Evolutionary conservation across 1,140 invertebrate species (phyloP).

Genomic region (Pemphigus obesinymphae): DNA sequence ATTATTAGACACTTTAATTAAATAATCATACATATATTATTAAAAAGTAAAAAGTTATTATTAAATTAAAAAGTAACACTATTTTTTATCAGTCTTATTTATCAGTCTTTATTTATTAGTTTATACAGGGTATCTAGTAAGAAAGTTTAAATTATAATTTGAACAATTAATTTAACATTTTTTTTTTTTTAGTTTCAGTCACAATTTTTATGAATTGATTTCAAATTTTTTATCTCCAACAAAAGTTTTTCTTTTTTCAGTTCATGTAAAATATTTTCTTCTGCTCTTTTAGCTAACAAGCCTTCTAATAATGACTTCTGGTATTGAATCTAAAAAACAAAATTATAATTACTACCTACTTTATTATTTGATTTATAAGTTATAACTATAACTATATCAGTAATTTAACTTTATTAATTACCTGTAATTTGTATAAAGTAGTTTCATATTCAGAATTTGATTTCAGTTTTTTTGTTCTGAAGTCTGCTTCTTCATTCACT

Average conservation of each 20-base stretch:
- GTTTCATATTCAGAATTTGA: not conserved
- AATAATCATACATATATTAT: not conserved
- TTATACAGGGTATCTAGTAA: no score
- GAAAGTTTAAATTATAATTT: no score
- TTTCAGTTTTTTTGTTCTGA: not conserved
- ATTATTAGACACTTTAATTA: slow-evolving; percentile 1
- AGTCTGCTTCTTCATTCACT: no score
- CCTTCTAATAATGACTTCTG: not conserved
- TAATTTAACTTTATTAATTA: not conserved
- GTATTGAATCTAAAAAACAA: not conserved
- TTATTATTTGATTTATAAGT: not conserved
- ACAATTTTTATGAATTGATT: not conserved
- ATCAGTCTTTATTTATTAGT: no score
- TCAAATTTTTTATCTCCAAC: not conserved
- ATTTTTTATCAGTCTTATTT: no score
- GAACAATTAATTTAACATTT: not conserved
- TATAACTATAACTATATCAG: not conserved
- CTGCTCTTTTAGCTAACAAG: not conserved
- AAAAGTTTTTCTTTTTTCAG: not conserved
- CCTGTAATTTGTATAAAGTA: not conserved
- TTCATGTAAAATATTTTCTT: not conserved
- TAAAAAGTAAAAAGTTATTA: not conserved
- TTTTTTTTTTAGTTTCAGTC: not conserved
- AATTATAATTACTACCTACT: not conserved
- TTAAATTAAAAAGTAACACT: no score